A percentile compares a stretch with the other conserved stretches of the same genome.
Evolutionary conservation across 2,113 vertebrate genomes (phyloP).

Genomic region (Ptilorrhoa leucosticta): DNA sequence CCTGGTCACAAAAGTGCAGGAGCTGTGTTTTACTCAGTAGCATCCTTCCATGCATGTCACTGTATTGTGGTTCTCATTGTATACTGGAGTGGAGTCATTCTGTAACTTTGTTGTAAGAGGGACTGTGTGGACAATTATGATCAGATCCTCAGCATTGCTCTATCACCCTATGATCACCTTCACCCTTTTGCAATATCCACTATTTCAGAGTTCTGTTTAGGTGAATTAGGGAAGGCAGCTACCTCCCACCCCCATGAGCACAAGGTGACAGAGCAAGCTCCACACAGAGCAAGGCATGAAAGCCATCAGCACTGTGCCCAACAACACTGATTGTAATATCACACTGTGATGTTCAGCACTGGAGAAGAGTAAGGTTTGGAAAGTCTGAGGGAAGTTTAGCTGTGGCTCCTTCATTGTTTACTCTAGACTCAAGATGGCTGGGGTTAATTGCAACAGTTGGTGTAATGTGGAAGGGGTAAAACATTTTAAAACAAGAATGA

Average conservation of each 20-base stretch:
- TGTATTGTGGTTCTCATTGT: neutral
- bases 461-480: neutral
- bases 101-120: neutral
- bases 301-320: neutral
- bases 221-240: neutral
- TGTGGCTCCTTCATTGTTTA: neutral
- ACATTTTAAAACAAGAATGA: neutral
- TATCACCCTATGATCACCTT: neutral
- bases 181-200: neutral
- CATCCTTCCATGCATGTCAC: neutral
- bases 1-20: neutral
- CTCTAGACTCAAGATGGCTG: neutral
- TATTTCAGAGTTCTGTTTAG: neutral
- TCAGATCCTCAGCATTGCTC: neutral
- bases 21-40: neutral
- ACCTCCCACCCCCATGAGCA: accelerated
- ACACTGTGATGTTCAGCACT: neutral
- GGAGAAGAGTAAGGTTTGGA: neutral
- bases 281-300: neutral
- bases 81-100: neutral
- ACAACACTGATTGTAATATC: neutral
- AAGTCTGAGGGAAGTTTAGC: neutral
- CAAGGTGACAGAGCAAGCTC: neutral
- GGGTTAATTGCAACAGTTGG: neutral
- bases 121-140: neutral